Conservation (phyloP, 2,888 invertebrate genomes). For the Dastarcus helophoroides region DNA sequence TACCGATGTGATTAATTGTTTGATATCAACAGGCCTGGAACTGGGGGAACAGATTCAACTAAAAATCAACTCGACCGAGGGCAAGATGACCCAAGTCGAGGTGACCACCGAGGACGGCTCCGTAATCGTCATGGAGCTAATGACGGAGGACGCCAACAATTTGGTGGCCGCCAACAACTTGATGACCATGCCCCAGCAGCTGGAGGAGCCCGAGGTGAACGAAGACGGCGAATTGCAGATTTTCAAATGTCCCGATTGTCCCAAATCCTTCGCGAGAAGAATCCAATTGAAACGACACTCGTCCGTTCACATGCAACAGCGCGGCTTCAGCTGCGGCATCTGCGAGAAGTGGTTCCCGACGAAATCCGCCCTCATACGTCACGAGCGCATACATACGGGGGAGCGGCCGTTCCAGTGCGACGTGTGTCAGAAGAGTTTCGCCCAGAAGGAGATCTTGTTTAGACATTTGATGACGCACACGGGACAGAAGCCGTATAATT, state of each 20-base stretch:
- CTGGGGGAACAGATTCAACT: conserved; percentile 32
- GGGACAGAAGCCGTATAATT: conserved; percentile 53
- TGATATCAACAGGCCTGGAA: no score
- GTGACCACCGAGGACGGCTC: conserved; percentile 39
- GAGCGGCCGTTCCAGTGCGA: conserved; percentile 43
- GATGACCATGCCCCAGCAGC: conserved; percentile 5
- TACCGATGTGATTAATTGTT: no score
- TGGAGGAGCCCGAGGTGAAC: conserved; percentile 18
- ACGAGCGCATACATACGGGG: conserved; percentile 58
- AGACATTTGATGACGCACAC: conserved; percentile 50
- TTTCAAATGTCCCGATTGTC: conserved; percentile 51
- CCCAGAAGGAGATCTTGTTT: conserved; percentile 60
- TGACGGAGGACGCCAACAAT: conserved; percentile 31
- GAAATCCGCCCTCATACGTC: conserved; percentile 53
- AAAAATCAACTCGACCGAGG: conserved; percentile 31
- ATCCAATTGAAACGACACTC: conserved; percentile 50
- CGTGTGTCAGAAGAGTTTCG: conserved; percentile 51
- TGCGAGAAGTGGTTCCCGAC: conserved; percentile 60
- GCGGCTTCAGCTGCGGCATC: conserved; percentile 45
- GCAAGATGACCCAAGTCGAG: conserved; percentile 35
- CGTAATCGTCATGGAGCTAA: conserved; percentile 38
- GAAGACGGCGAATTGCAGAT: conserved; percentile 36
- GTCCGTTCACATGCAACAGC: conserved; percentile 48
- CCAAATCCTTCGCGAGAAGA: conserved; percentile 49
- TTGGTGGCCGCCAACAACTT: no score